Evolutionary conservation across 2,113 vertebrate species (phyloP), one percentile per base, ranked within the genome.

Genomic region (Nerophis lumbriciformis): DNA sequence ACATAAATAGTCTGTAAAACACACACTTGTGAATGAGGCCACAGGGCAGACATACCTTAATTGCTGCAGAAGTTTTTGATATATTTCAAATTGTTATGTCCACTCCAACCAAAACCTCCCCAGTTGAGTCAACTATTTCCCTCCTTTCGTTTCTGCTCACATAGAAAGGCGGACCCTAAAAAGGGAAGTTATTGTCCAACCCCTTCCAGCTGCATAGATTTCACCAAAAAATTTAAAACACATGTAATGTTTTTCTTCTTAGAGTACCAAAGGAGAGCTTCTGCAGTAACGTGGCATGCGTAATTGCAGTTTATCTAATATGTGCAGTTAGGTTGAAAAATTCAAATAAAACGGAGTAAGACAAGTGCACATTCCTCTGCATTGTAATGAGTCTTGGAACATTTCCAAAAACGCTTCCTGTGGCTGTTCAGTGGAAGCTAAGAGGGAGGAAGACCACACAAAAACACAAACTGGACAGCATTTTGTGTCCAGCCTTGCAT

Each of bases 11-110:
- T 0, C 38, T 1, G 8, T 8, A n/a, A 59, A 61, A 57, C 13
- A 1, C 3, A 49, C 14, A 36, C n/a, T 49, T 15, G 15, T 50
- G 8, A 16, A 19, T 13, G 12, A 49, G 15, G 13, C 15, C 5
- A 10, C 48, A 50, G 10, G 45, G 9, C 3, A 53, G 6, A 61
- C 59, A 44, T 73, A 83, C 78, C 72, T 73, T 45, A 13, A 37
- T 28, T 0, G 0, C 21, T 57, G 21, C 6, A 8, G 21, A 3
- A 48, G 35, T 50, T 36, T 37, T 8, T 6, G 13, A 13, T 1
- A 7, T 66, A 45, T 45, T 45, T 12, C 10, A 45, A 12, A 11
- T 12, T 45, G 12, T 45, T 45, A 12, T 45, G 2, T 45, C 10
- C 11, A 12, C 42, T 45, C 42, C 42, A 45, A 45, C 10, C 42